phyloP scores from a whole-genome alignment of 2,888 invertebrate species.

The Nemotelus nigrinus region DNA sequence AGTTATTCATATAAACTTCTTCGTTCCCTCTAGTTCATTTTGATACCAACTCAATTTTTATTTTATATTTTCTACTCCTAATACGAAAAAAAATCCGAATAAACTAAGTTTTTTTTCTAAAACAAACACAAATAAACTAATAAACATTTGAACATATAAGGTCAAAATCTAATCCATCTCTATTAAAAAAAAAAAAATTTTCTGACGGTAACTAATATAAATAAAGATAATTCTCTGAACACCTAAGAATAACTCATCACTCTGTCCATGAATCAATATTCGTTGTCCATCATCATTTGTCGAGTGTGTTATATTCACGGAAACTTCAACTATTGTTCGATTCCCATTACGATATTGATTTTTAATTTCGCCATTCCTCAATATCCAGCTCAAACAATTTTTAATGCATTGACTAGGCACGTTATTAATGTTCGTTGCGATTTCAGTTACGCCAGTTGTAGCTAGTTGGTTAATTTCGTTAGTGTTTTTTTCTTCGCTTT shows the following conservation, averaged over 20 bases:
- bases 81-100: no score
- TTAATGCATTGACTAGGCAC: background rate
- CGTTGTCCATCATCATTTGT: background rate
- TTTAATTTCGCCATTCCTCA: conserved; percentile 18
- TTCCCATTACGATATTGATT: conserved; percentile 27
- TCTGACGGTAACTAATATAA: no score
- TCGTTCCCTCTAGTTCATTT: no score
- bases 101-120: no score
- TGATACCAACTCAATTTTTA: no score
- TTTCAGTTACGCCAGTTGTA: conserved; percentile 20
- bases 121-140: no score
- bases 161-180: no score
- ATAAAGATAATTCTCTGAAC: background rate
- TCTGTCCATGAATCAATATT: background rate
- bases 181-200: no score
- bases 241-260: background rate
- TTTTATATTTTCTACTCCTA: no score
- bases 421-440: background rate
- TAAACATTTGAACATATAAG: no score
- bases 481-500: background rate
- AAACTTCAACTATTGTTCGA: conserved; percentile 16
- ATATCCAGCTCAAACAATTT: conserved; percentile 31
- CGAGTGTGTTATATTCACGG: background rate
- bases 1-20: no score
- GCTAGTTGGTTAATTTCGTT: background rate